Evolutionary conservation across 2,113 vertebrate genomes (phyloP), one percentile per base, ranked within the genome.

Genomic region (Porphyrio hochstetteri): DNA sequence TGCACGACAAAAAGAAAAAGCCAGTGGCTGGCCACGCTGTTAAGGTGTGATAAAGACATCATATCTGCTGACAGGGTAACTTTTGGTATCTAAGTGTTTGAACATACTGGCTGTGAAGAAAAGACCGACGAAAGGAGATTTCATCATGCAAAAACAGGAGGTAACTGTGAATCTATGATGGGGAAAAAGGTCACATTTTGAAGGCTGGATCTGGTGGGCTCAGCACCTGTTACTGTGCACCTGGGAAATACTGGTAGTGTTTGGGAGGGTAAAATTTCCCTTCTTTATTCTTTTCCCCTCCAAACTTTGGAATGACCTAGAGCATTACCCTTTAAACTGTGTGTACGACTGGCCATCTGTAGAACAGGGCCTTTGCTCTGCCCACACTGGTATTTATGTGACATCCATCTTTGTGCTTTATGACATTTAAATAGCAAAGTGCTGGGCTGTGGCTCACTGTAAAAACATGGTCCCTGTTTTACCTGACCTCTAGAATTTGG

Each of bases 291-390:
- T 68, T 78, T 84, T 79, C 17, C 46, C 17, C 20, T 84, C 53
- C 36, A 61, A 28, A 9, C 13, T 88, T 82, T 35, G 64, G 4
- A 71, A 36, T 40, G 27, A 72, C 40, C 71, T 75, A 3, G 10
- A 55, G 31, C 28, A 76, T 40, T 93, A 90, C n/a, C 53, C 44
- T 70, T 90, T 76, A 50, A 84, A 59, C 7, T 68, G 9, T 60
- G 38, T 50, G 42, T 28, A 5, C 42, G 57, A 3, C 13, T 84
- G 77, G 29, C 16, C 4, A 6, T 29, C 59, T 75, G 23, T 18
- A 69, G 90, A 94, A 90, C 10, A 40, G 12, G 21, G 29, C 23
- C n/a, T 95, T 86, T 77, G 53, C 92, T 92, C 74, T 95, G 75
- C 71, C 55, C 68, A 28, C 24, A 1, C 17, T 64, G 85, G 23